phyloP scores from a whole-genome alignment of 2,888 invertebrate species.

The Lasioglossum lativentre region DNA sequence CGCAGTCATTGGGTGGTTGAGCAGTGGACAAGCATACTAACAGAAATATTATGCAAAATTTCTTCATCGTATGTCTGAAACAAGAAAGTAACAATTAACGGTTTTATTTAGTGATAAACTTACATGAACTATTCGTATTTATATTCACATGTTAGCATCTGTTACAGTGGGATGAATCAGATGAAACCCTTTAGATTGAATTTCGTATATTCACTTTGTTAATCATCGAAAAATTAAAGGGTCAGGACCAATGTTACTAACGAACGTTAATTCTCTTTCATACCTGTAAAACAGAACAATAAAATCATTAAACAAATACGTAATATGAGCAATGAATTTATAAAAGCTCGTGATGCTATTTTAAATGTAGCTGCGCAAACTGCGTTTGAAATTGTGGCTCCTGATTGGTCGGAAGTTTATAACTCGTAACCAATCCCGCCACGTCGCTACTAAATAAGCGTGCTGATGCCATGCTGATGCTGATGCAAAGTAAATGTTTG shows the following conservation, averaged over 20 bases:
- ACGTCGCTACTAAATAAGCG: too few relatives aligned
- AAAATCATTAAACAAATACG: not conserved
- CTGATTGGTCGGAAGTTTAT: conserved; percentile 8
- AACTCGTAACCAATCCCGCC: not conserved
- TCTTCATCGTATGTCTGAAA: conserved; percentile 59
- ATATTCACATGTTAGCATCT: not conserved
- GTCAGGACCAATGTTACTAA: not conserved
- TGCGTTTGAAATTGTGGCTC: not conserved
- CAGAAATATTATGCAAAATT: conserved; percentile 30
- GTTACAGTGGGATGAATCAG: not conserved
- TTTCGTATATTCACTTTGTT: not conserved
- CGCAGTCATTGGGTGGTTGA: conserved; percentile 61
- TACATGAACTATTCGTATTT: not conserved
- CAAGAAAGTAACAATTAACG: not conserved
- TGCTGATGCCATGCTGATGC: too few relatives aligned
- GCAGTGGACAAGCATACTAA: conserved; percentile 49
- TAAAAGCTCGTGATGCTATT: not conserved
- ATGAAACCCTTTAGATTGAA: not conserved
- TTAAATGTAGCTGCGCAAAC: conserved; percentile 3
- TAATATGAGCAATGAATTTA: not conserved
- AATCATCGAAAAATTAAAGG: not conserved
- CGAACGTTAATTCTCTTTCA: not conserved
- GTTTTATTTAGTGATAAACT: not conserved
- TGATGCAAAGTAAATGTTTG: not conserved
- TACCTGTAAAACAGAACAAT: not conserved